Evolutionary conservation across 2,888 invertebrate genomes (phyloP), one percentile per base, ranked within the genome.

Genomic region (Parasteatoda lunata): DNA sequence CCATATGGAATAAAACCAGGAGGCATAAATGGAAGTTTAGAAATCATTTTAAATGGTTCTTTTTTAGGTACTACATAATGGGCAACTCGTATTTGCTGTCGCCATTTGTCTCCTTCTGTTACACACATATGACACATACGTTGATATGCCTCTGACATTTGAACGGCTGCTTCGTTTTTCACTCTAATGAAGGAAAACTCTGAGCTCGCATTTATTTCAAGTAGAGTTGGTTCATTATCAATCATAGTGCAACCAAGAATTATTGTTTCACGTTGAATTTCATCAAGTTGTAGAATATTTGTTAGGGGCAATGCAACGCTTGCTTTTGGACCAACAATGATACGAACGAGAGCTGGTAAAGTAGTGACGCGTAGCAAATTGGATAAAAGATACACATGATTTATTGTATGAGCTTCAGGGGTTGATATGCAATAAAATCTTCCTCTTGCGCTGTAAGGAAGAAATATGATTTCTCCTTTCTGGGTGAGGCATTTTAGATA

Each of bases 131-230:
- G 54, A n/a, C 65, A 71, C 88, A 88, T 88, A 5, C 84, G 84
- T 13, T 64, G 66, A 30, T 66, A 84, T 6, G 52, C 54, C 3
- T 59, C 68, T 9, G 88, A 77, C 52, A 51, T 66, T 4, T 68
- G 71, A 45, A 69, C 52, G 47, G 51, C 6, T 59, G 45, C 64
- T 6, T 88, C 79, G 65, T 80, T 68, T 48, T 69, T 72, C 8
- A 84, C 84, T 54, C 54, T 68, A 3, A 88, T 47, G 45, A 88
- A 84, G 0, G 80, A 77, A 71, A 88, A 88, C 7, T 66, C 51
- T 7, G 88, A 88, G 72, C 80, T 84, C 3, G 84, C 77, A 64
- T 88, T 80, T 5, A 88, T 84, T 77, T 88, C 88, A 1, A 88
- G 65, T 13, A 88, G 48, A 5, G 84, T 65, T 6, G 84, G 84